Evolutionary conservation across 1,140 invertebrate genomes (phyloP), one percentile per base, ranked within the genome.

Genomic region (Sycophaga agraensis): DNA sequence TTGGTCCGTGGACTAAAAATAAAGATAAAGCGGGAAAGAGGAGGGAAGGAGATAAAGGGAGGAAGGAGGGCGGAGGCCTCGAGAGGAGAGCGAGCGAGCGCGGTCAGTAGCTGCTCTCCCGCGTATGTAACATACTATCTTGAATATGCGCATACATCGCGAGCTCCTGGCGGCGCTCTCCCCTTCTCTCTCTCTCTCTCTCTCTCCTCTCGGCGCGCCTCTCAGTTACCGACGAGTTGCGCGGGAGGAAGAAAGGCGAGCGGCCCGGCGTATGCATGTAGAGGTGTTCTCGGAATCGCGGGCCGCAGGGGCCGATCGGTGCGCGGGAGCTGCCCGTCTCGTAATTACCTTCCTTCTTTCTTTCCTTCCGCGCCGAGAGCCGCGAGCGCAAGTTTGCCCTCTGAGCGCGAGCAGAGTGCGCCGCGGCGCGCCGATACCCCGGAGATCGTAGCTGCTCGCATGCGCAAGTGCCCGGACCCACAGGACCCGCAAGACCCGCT

Each of bases 91-190:
- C 12, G 11, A 16, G 17, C 12, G 6, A 57, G 68, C 70, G 69
- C 68, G 68, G 71, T 72, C 73, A 71, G 73, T 73, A 73, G 75
- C 74, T 12, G 14, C 28, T 63, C 68, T 65, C 61, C 59, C 67
- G 76, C 71, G 75, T 79, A 77, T 73, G 76, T 78, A 78, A 77
- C 76, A 78, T 80, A 80, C 77, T 78, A 80, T 79, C 77, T 79
- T 79, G 78, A 79, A 78, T 80, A 79, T 79, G 76, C 74, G 77
- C 76, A 80, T 79, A 77, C 75, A 78, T 81, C 77, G 72, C 67
- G 67, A 60, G 60, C 54, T 48, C 24, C n/a, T 8, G 8, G 48
- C 26, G 9, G 5, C 48, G 12, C 22, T 31, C 22, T 17, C 9
- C n/a, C 28, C 28, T n/a, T 0, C 21, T 14, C 21, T 6, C 21